Evolutionary conservation across 2,888 invertebrate genomes (phyloP), one percentile per base, ranked within the genome.

Genomic region (Sinodicranocentrus sp.): DNA sequence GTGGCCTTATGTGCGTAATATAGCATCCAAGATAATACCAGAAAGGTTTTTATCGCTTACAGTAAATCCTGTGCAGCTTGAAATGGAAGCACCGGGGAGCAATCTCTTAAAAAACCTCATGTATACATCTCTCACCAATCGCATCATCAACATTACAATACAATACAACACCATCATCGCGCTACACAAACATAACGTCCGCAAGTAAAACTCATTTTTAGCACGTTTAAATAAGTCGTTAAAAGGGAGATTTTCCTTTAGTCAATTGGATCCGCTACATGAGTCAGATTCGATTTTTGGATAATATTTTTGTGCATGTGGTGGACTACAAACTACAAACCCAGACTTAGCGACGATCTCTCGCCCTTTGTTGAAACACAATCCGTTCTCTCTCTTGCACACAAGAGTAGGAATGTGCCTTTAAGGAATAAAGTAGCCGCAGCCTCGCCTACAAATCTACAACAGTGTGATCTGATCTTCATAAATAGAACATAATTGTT

Each of bases 401-500:
- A 2, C 8, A 57, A n/a, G n/a, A n/a, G n/a, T n/a, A n/a, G n/a
- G n/a, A n/a, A n/a, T n/a, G n/a, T n/a, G n/a, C 15, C 57, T 23
- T 23, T 57, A 2, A 57, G 15, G 6, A 63, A 28, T 25, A 43
- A 19, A 21, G 65, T 65, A 65, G 65, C 65, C 65, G 65, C 65
- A 61, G 61, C 78, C 78, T 78, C 78, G 78, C 78, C 78, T 78
- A 61, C 28, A 43, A 19, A 39, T 63, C 57, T 57, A 15, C 33
- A 57, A 48, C 28, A 15, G 17, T 26, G 26, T 65, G 63, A 72
- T 48, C 48, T 63, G 71, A 33, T 71, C 59, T 63, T 79, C 70
- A 72, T 73, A 73, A 71, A 63, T 72, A 79, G 79, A 63, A 61
- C 61, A 63, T 71, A 63, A 57, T 63, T 63, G 54, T 79, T 79